Evolutionary conservation across 2,113 vertebrate species (phyloP), one percentile per base, ranked within the genome.

Genomic region (Microcebus jonahi): DNA sequence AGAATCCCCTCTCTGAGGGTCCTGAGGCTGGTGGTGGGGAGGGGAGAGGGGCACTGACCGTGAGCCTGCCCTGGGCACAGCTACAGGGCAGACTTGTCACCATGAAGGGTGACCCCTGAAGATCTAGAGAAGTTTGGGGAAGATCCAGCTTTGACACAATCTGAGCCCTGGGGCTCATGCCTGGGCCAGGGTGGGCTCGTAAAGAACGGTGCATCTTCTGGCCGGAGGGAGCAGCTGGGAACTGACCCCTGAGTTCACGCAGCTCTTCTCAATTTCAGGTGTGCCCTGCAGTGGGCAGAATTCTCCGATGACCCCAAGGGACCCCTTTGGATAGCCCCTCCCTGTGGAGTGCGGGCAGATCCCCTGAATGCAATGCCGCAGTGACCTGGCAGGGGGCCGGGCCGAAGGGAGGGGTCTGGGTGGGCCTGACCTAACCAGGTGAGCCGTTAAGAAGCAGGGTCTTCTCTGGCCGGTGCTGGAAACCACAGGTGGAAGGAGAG

Each of bases 201-300:
- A 10, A 12, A 7, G 31, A 8, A 48, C 23, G 36, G 3, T 23
- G 20, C 25, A 21, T 59, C 3, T 3, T 4, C 0, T 0, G 6
- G 0, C 15, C 23, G 5, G 53, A 48, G 23, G 31, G 53, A 12
- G 15, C 25, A 1, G 5, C 1, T 7, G 11, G 67, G 23, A 31
- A 6, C 0, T 3, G 23, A 4, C 34, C 8, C 39, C 14, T 1
- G 29, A 7, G 53, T 10, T 4, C 31, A 1, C 10, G 0, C 9
- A 8, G 57, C 18, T 34, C 3, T 29, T 31, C 23, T 50, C 23
- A 0, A 6, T 42, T 14, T 36, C 34, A 29, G 65, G 8, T 0
- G 23, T 9, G 15, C 27, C 71, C 45, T 20, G 1, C 0, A 18
- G 23, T 29, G 61, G 25, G 10, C 59, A 68, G 50, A n/a, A 42